These are phyloP conservation scores for Hoplostethus mediterraneus DNA, from an alignment of 2,797 vertebrate genomes.

Conservation along the genomic window DNA sequence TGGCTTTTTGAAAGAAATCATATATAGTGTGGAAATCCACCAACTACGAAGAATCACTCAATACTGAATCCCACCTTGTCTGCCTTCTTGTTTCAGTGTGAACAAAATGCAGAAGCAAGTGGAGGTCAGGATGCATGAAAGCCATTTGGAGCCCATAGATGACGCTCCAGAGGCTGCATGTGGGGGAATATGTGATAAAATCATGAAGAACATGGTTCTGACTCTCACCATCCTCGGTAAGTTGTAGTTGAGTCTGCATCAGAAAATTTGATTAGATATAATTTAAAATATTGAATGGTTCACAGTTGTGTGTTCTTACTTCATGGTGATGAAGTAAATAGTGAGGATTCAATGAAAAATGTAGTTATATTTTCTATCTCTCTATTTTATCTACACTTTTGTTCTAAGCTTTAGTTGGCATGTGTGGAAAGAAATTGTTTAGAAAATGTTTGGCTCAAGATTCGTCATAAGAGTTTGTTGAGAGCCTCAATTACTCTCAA, in stretches of 20 bases:
- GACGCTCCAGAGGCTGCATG: conserved; percentile 77
- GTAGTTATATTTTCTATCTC: too few relatives aligned
- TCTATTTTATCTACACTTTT: too few relatives aligned
- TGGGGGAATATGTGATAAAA: conserved; percentile 86
- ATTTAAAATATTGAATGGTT: neutral
- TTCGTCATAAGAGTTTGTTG: too few relatives aligned
- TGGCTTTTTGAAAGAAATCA: neutral
- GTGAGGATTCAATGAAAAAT: too few relatives aligned
- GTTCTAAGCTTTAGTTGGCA: too few relatives aligned
- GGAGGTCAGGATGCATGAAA: conserved; percentile 95
- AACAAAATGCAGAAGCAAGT: conserved; percentile 95
- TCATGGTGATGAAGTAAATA: too few relatives aligned
- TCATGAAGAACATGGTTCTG: conserved; percentile 94
- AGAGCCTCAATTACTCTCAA: too few relatives aligned
- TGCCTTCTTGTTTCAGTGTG: conserved; percentile 80
- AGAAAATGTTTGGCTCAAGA: too few relatives aligned
- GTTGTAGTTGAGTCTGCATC: conserved; percentile 1
- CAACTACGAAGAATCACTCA: neutral
- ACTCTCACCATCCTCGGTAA: conserved; percentile 94
- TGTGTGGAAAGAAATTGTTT: too few relatives aligned
- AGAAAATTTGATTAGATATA: neutral
- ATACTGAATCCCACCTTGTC: neutral
- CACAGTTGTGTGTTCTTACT: too few relatives aligned
- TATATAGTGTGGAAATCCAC: neutral
- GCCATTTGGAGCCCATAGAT: conserved; percentile 84